These are phyloP conservation scores for Brachionus plicatilis DNA, from an alignment of 1,140 invertebrate genomes.

Conservation along the genomic window DNA sequence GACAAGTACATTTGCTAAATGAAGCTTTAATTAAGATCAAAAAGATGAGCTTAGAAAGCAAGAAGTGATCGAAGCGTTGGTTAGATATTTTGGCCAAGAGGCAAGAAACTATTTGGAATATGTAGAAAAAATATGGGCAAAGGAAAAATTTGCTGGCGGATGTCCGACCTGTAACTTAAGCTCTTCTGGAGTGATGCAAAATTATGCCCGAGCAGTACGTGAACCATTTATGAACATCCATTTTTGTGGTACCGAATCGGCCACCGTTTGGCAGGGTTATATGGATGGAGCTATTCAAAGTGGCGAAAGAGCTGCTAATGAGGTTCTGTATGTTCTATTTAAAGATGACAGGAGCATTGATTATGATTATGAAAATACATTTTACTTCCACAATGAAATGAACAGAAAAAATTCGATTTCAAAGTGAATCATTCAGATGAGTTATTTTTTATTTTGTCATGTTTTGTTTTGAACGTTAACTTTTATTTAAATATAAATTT, in stretches of 20 bases:
- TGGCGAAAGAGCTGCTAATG: constrained; percentile 59
- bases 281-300: constrained; percentile 60
- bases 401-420: background rate
- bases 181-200: constrained; percentile 44
- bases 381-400: background rate
- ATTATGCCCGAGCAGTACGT: constrained; percentile 44
- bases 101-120: constrained; percentile 49
- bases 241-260: constrained; percentile 61
- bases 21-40: background rate
- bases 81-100: constrained; percentile 50
- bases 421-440: background rate
- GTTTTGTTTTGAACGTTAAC: no score
- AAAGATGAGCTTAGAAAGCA: constrained; percentile 44
- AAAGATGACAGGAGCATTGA: background rate
- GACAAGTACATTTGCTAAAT: background rate
- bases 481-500: no score
- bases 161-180: constrained; percentile 48
- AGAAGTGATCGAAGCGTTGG: constrained; percentile 52
- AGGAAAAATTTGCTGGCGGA: constrained; percentile 51
- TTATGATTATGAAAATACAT: constrained; percentile 26
- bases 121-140: constrained; percentile 52
- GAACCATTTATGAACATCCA: constrained; percentile 50
- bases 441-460: background rate
- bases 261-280: constrained; percentile 60
- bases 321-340: constrained; percentile 48